Base-by-base conservation (phyloP, 2,888 invertebrate species). In the Erebia palarica region DNA sequence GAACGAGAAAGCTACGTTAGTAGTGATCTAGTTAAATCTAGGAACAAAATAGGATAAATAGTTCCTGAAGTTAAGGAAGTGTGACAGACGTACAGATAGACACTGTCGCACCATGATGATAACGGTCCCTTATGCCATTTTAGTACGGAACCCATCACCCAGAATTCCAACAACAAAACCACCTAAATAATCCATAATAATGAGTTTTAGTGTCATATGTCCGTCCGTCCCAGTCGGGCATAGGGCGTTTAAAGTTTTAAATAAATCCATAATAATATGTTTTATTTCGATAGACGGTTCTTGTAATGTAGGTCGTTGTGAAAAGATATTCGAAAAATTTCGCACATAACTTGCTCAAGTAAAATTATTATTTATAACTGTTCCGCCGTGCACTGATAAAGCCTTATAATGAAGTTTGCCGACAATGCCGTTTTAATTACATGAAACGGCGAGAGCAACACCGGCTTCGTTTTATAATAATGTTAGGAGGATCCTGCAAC, bases 311-410 rank as follows among this genome's bases (percentile, higher is more conserved):
- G 57, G 27, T 57, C 51, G 18, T 59, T 9, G 3, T 44, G 21
- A 36, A 60, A 58, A 72, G 61, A 9, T 36, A 70, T 70, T 44
- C 11, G 36, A 66, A 70, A 36, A 63, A 60, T 59, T 63, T 65
- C 59, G 18, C 51, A 66, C 27, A 59, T 66, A 63, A 63, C 57
- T 70, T 78, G 82, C 82, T 84, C 86, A 81, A 84, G 82, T 82
- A 80, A 85, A 83, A 80, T 36, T 36, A 80, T 36, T 36, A 36
- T 36, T 36, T 36, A 36, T 87, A 88, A 88, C 88, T 85, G 87
- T 86, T 82, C 84, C 83, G 85, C 86, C 80, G 86, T 88, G 88
- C 88, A 87, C 89, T 90, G 88, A 88, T 89, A 87, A 87, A 86
- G 86, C 83, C 82, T 82, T 83, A 82, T 89, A 88, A 89, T 85